A percentile compares a stretch with the other conserved stretches of the same genome.
Conservation (phyloP, 2,888 invertebrate species). For the Caenorhabditis sp. region DNA sequence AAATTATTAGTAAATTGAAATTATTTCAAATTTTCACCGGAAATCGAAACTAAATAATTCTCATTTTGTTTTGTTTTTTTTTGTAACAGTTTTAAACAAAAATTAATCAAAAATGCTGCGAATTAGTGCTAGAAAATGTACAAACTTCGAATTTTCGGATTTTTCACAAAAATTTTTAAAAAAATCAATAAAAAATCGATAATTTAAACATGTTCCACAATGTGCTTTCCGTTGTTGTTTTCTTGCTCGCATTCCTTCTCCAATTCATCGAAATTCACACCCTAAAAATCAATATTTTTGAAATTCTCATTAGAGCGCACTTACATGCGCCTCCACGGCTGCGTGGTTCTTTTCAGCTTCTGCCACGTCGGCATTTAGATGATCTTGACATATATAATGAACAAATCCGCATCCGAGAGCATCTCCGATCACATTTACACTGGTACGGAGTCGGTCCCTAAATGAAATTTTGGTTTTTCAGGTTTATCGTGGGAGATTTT, state of each 20-base stretch:
- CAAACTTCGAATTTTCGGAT: too few relatives aligned
- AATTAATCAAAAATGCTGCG: too few relatives aligned
- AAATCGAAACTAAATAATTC: too few relatives aligned
- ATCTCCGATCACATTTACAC: slow-evolving; percentile 95
- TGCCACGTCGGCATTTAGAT: slow-evolving; percentile 61
- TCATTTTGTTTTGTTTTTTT: too few relatives aligned
- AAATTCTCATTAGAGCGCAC: slow-evolving; percentile 1
- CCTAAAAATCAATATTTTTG: slow-evolving; percentile 38
- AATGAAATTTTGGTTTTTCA: background rate
- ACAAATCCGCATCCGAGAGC: slow-evolving; percentile 95
- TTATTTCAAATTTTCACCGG: too few relatives aligned
- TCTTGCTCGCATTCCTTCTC: slow-evolving; percentile 51
- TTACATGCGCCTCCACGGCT: slow-evolving; percentile 61
- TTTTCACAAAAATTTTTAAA: too few relatives aligned
- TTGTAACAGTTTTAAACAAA: too few relatives aligned
- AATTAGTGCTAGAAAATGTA: too few relatives aligned
- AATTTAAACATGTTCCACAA: slow-evolving; percentile 30
- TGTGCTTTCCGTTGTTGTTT: slow-evolving; percentile 18
- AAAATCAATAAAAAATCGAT: background rate
- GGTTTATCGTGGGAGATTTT: background rate
- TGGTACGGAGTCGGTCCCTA: slow-evolving; percentile 87
- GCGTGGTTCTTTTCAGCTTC: slow-evolving; percentile 56
- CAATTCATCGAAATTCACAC: slow-evolving; percentile 58
- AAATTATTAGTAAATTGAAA: too few relatives aligned
- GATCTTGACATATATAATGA: slow-evolving; percentile 72